phyloP scores from a whole-genome alignment of 2,797 vertebrate genomes.

The Eupleurogrammus muticus region DNA sequence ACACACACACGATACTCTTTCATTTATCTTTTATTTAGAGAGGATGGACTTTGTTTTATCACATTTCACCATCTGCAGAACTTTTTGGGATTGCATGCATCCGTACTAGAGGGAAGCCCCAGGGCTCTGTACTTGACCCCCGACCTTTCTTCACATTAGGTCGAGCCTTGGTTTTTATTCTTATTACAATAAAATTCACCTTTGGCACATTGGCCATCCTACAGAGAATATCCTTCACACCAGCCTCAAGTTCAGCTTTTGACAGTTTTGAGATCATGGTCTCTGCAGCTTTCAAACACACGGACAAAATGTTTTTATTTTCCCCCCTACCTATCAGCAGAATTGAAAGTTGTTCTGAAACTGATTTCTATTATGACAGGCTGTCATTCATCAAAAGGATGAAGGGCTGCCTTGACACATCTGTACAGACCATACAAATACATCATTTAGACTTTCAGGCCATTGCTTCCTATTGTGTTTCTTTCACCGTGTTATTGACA shows the following conservation, averaged over 20 bases:
- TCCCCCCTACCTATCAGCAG: background rate
- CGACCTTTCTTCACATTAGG: conserved; percentile 8
- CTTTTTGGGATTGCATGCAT: background rate
- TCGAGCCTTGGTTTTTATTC: conserved; percentile 8
- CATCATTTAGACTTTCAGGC: no score
- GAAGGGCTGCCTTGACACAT: background rate
- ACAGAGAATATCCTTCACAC: conserved; percentile 6
- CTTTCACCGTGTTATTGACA: background rate
- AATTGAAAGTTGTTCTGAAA: background rate
- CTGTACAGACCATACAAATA: background rate
- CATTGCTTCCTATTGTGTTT: no score
- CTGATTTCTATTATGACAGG: background rate
- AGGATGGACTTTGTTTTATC: conserved; percentile 26
- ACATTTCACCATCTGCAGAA: conserved; percentile 17
- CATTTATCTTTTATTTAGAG: conserved; percentile 35
- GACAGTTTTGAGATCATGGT: conserved; percentile 6
- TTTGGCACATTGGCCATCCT: background rate
- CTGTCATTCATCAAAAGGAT: background rate
- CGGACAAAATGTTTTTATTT: background rate
- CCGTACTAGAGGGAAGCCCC: conserved; percentile 18
- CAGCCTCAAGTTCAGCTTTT: conserved; percentile 3
- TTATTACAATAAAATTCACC: conserved; percentile 5
- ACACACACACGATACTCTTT: background rate
- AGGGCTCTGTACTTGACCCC: conserved; percentile 19
- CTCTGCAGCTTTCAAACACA: background rate